Base-by-base conservation (phyloP, 2,888 invertebrate genomes). In the Diploptera punctata region DNA sequence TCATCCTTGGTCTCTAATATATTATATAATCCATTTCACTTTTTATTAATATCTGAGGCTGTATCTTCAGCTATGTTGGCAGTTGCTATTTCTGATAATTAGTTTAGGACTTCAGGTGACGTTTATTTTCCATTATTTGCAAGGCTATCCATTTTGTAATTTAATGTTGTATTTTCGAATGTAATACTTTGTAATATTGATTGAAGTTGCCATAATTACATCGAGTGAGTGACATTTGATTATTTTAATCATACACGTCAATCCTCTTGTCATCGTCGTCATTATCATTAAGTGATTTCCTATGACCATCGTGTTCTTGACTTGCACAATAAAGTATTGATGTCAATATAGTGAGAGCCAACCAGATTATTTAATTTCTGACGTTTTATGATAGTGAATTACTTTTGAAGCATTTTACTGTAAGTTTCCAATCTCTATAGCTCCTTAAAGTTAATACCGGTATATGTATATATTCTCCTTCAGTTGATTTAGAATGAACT, bases 1-100 rank as follows among this genome's bases (percentile, higher is more conserved):
- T 52, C 52, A 52, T 52, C 52, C 52, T 52, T 52, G 7, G 52
- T 52, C 52, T 52, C 52, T 52, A 52, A 10, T 49, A 43, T 16
- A 43, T 43, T 43, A 43, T 43, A 5, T 49, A 49, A 49, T 18
- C 49, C n/a, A 7, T 49, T 49, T 49, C n/a, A n/a, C 7, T 3
- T 49, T 18, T 49, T 49, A 18, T 19, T 49, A 13, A 49, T 2
- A 1, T 33, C 33, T 33, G 33, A 33, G 5, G 33, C 33, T 33
- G 10, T 33, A 33, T 33, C 33, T 33, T 33, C 49, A 49, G 49
- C 49, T 49, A 2, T 49, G 10, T 49, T 49, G 10, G 49, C 7
- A 18, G 3, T 19, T 49, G 49, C 49, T 49, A 49, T 7, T 49
- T 49, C 49, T 49, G 18, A 49, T 49, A 13, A 49, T 49, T 49